Evolutionary conservation across 1,140 invertebrate species (phyloP).

Genomic region (Aricia agestis): DNA sequence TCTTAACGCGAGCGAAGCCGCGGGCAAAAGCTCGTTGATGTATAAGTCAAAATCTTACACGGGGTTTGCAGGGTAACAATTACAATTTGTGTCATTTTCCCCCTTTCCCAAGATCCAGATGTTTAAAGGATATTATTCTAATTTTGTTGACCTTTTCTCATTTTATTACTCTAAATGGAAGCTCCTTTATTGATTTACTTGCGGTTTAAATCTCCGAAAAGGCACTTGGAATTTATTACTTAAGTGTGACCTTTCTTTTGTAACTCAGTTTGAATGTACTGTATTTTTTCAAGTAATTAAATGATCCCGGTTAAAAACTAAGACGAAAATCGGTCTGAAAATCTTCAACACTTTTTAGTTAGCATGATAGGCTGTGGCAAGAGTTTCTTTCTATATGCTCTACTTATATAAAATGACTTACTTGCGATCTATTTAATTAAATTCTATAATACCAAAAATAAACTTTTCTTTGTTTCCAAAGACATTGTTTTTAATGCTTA

Average conservation of each 20-base stretch:
- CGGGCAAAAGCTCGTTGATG: no score
- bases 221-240: neutral
- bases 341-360: neutral
- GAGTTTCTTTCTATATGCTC: no score
- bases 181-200: constrained; percentile 9
- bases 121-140: neutral
- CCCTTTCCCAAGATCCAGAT: neutral
- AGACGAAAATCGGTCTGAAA: neutral
- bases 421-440: no score
- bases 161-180: neutral
- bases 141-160: neutral
- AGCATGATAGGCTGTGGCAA: no score
- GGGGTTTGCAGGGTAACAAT: no score
- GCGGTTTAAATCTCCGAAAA: neutral
- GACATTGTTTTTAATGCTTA: no score
- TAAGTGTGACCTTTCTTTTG: neutral
- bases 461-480: no score
- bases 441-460: no score
- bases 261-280: neutral
- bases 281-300: neutral
- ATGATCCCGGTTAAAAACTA: neutral
- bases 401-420: no score
- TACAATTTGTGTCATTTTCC: no score
- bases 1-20: no score
- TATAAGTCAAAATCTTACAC: no score